Evolutionary conservation across 2,888 invertebrate species (phyloP).

Genomic region (Megaustenia siamemsis): DNA sequence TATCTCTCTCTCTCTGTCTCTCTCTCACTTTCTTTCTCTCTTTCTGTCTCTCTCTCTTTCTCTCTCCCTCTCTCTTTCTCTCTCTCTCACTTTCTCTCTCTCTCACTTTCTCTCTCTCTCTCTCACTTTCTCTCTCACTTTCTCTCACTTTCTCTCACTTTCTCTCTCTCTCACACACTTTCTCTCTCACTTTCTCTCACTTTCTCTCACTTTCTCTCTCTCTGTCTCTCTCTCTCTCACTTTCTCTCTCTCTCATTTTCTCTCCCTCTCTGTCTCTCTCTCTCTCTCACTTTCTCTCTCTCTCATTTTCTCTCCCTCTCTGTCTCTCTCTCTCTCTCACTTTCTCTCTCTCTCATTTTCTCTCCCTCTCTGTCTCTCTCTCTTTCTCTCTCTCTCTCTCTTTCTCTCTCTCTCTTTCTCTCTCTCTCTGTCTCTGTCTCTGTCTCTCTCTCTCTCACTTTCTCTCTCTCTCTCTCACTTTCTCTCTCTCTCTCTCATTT

Average conservation of each 20-base stretch:
- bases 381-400: not conserved
- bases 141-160: not conserved
- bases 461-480: not conserved
- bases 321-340: not conserved
- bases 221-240: not conserved
- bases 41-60: not conserved
- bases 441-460: not conserved
- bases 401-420: not conserved
- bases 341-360: not conserved
- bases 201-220: not conserved
- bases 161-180: not conserved
- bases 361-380: not conserved
- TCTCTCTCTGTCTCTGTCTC: not conserved
- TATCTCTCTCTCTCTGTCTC: not conserved
- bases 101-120: not conserved
- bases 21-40: not conserved
- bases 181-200: not conserved
- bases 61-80: not conserved
- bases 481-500: no score
- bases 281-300: not conserved
- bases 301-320: not conserved
- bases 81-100: not conserved
- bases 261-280: not conserved
- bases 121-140: not conserved
- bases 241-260: no score